Evolutionary conservation across 2,113 vertebrate species (phyloP).

Genomic region (Brachyhypopomus gauderio): DNA sequence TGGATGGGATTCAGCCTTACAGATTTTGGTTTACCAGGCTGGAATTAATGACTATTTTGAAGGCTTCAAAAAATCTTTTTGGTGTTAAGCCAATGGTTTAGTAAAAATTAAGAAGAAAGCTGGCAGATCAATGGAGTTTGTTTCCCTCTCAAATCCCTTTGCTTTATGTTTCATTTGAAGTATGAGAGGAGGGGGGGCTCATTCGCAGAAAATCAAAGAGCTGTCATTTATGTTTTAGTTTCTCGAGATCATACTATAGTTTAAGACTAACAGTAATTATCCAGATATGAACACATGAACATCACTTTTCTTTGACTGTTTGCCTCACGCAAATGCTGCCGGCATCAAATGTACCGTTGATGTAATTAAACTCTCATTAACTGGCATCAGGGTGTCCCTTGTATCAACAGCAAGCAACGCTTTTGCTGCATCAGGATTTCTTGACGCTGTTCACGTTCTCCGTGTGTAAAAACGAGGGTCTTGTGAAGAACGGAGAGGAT

Average conservation of each 20-base stretch:
- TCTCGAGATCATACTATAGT: conserved; percentile 66
- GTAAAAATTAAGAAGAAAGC: conserved; percentile 78
- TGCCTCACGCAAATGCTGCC: conserved; percentile 39
- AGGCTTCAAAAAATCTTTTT: conserved; percentile 69
- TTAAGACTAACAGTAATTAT: conserved; percentile 58
- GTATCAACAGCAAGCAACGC: background rate
- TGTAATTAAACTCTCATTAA: conserved; percentile 28
- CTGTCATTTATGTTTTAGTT: conserved; percentile 65
- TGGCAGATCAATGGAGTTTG: conserved; percentile 70
- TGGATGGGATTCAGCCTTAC: conserved; percentile 59
- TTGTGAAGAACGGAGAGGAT: conserved; percentile 10
- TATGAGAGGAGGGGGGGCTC: conserved; percentile 66
- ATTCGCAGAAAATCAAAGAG: conserved; percentile 73
- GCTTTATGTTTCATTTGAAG: conserved; percentile 78
- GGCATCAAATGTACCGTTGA: conserved; percentile 31
- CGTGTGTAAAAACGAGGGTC: no score
- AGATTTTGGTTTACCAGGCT: conserved; percentile 67
- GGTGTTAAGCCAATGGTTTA: conserved; percentile 73
- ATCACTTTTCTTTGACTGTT: conserved; percentile 26
- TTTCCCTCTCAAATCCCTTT: conserved; percentile 72
- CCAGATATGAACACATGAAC: conserved; percentile 42
- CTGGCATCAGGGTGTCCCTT: conserved; percentile 19
- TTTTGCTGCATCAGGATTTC: conserved; percentile 9
- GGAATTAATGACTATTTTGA: conserved; percentile 73
- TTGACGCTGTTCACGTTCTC: background rate